Conservation (phyloP, 2,797 vertebrate genomes). For the Huso huso region DNA sequence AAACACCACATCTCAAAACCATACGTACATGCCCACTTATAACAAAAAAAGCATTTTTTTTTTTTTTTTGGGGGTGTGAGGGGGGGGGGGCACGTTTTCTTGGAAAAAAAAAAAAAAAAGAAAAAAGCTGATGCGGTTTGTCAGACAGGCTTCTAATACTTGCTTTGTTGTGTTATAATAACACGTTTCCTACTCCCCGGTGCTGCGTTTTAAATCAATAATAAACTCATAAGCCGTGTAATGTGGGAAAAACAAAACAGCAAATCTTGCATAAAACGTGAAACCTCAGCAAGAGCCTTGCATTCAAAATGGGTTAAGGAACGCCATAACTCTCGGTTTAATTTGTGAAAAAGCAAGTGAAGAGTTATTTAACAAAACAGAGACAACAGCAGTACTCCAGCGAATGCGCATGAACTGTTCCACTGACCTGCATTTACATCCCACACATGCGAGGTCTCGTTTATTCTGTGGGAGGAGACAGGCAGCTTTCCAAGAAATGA, state of each 20-base stretch:
- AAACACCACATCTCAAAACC: background rate
- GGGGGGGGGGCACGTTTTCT: no score
- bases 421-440: slow-evolving; percentile 75
- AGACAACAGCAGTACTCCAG: slow-evolving; percentile 27
- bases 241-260: background rate
- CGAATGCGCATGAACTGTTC: slow-evolving; percentile 64
- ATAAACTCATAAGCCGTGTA: background rate
- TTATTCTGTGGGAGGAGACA: slow-evolving; percentile 61
- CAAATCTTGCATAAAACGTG: background rate
- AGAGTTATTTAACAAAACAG: background rate
- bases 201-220: background rate
- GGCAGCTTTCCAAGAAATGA: slow-evolving; percentile 53
- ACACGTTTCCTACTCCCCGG: no score
- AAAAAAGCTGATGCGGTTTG: no score
- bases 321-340: background rate
- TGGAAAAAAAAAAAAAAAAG: no score
- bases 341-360: background rate
- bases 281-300: background rate
- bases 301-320: background rate
- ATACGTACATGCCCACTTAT: background rate
- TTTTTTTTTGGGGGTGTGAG: no score
- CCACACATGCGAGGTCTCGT: slow-evolving; percentile 69
- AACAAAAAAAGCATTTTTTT: no score
- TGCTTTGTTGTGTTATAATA: no score
- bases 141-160: no score